Percentiles rank a stretch among this genome's conserved stretches.
These are phyloP conservation scores for Drosophila obscura DNA, from an alignment of 1,140 invertebrate species.

Conservation along the genomic window DNA sequence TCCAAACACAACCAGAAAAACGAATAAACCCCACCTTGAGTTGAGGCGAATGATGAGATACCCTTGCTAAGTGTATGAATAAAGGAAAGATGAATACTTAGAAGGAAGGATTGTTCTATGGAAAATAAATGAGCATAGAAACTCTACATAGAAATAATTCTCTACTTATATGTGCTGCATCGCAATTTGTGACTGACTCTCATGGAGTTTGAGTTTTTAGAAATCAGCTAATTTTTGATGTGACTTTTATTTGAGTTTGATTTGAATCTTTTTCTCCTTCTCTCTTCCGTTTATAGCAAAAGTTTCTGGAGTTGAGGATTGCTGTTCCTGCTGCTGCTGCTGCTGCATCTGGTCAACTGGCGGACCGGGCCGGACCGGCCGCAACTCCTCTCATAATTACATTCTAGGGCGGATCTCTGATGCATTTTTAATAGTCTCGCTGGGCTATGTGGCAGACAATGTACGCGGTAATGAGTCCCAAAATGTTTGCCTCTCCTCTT, in stretches of 20 bases:
- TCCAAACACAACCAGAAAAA: not conserved
- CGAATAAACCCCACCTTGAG: too few species aligned
- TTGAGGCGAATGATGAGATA: too few species aligned
- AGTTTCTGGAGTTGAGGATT: slow-evolving; percentile 2
- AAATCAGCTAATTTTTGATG: slow-evolving; percentile 21
- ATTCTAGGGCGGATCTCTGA: slow-evolving; percentile 35
- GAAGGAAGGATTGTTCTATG: too few species aligned
- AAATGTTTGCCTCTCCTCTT: slow-evolving; percentile 35
- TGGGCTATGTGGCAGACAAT: slow-evolving; percentile 41
- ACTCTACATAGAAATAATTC: too few species aligned
- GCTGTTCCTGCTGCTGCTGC: too few species aligned
- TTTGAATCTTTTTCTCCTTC: not conserved
- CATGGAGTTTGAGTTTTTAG: not conserved
- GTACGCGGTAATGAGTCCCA: slow-evolving; percentile 48
- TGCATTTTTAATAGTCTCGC: slow-evolving; percentile 64
- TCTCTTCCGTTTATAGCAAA: slow-evolving; percentile 6
- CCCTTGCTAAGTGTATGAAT: too few species aligned
- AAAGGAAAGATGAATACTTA: too few species aligned
- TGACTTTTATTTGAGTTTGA: slow-evolving; percentile 23
- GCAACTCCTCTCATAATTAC: slow-evolving; percentile 50
- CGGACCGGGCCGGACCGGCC: not conserved
- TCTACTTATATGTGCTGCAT: too few species aligned
- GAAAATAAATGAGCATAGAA: too few species aligned
- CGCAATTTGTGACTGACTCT: too few species aligned
- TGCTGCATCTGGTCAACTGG: slow-evolving; percentile 17